phyloP scores from a whole-genome alignment of 2,888 invertebrate genomes.

The Eledone cirrhosa region DNA sequence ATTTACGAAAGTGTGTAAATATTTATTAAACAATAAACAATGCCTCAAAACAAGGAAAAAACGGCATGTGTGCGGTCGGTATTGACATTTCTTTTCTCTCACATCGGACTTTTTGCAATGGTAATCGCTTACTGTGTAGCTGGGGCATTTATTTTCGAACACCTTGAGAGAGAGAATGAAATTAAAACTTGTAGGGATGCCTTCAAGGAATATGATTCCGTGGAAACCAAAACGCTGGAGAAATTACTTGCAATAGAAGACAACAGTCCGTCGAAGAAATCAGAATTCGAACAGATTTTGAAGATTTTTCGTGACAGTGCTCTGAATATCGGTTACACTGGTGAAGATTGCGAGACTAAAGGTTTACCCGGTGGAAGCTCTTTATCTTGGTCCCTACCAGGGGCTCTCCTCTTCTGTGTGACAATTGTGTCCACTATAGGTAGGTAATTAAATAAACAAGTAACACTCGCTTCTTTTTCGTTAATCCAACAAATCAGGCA shows the following conservation, averaged over 20 bases:
- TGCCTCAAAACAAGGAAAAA: not conserved
- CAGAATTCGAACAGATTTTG: slow-evolving; percentile 54
- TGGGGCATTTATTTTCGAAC: slow-evolving; percentile 66
- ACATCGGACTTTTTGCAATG: slow-evolving; percentile 64
- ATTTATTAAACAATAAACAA: too few species aligned
- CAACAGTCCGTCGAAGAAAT: slow-evolving; percentile 53
- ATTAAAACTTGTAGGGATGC: slow-evolving; percentile 60
- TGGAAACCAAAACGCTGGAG: slow-evolving; percentile 56
- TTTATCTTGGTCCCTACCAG: slow-evolving; percentile 64
- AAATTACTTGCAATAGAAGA: slow-evolving; percentile 53
- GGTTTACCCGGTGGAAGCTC: slow-evolving; percentile 56
- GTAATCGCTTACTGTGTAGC: slow-evolving; percentile 63
- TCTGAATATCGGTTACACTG: slow-evolving; percentile 61
- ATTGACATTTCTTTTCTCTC: slow-evolving; percentile 64
- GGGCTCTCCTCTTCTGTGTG: slow-evolving; percentile 64
- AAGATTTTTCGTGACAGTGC: slow-evolving; percentile 61
- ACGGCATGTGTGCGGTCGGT: slow-evolving; percentile 53
- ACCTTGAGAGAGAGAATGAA: slow-evolving; percentile 66
- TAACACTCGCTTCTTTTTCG: too few species aligned
- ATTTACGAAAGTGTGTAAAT: too few species aligned
- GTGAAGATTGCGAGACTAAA: slow-evolving; percentile 57
- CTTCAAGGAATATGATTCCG: slow-evolving; percentile 54
- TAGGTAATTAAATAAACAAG: slow-evolving; percentile 40
- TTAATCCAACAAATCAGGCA: too few species aligned
- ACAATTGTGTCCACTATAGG: slow-evolving; percentile 66